phyloP scores from a whole-genome alignment of 2,113 vertebrate genomes.

The Turnix velox region DNA sequence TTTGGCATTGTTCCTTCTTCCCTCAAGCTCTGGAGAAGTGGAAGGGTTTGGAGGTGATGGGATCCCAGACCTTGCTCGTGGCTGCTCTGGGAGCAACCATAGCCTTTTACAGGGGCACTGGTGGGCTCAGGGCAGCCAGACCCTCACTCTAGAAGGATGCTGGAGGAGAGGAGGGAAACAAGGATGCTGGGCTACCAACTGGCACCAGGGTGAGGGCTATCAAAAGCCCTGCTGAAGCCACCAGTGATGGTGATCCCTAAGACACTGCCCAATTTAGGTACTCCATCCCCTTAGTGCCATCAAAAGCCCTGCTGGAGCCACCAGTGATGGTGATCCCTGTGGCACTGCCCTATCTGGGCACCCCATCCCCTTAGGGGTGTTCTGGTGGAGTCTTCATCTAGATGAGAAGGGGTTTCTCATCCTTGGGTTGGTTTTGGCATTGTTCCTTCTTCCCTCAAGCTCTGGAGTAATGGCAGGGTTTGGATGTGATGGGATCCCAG shows the following conservation, averaged over 20 bases:
- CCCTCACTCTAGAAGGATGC: not conserved
- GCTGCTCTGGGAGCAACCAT: not conserved
- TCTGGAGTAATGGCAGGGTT: not conserved
- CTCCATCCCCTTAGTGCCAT: no score
- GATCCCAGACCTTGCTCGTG: no score
- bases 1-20: not conserved
- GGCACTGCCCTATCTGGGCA: not conserved
- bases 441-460: not conserved
- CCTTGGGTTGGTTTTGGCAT: not conserved
- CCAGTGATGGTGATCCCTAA: no score
- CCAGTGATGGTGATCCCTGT: fast-evolving
- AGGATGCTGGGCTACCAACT: no score
- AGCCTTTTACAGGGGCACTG: not conserved
- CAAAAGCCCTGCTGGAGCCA: fast-evolving
- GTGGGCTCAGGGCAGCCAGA: not conserved
- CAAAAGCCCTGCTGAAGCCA: no score
- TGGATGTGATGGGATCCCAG: not conserved
- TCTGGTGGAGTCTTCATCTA: not conserved
- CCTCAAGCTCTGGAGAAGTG: not conserved
- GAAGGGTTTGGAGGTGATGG: not conserved
- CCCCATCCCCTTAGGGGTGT: not conserved
- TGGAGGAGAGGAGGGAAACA: no score
- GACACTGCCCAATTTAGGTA: no score
- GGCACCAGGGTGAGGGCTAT: not conserved
- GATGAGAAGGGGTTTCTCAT: not conserved